Base-by-base conservation (phyloP, 2,888 invertebrate genomes). In the Argyresthia goedartella region DNA sequence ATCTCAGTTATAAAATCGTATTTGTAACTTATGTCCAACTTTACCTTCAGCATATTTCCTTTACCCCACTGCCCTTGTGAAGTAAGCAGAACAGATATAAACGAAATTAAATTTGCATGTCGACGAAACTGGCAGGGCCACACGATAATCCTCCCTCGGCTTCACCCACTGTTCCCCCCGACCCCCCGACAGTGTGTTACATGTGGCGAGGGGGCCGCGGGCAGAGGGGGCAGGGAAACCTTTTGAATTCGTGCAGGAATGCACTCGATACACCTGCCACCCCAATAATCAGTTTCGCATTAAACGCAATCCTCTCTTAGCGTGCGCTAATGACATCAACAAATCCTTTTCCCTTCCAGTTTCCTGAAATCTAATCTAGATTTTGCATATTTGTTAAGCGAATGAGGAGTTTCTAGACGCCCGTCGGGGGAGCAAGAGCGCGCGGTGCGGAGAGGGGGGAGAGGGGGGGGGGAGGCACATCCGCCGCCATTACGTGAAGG, bases 101-200 rank as follows among this genome's bases (percentile, higher is more conserved):
- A 25, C 75, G 75, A 72, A 71, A 79, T 81, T 73, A 81, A 80
- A 84, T 85, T 84, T 82, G 77, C 81, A 81, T 81, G 73, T n/a
- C 73, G 69, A 64, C 73, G 66, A 72, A 72, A 71, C 67, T 60
- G 66, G 63, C 56, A 63, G 62, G 53, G 64, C 64, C 73, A 72
- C 72, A 73, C 25, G 25, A 25, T 25, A 25, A 25, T 71, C 65
- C 69, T 64, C n/a, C 36, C 41, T 14, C 35, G 25, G 14, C 46
- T n/a, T 13, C 33, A 4, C 35, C 13, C 36, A 14, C 7, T n/a
- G 50, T 14, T 33, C 50, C 33, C 50, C 50, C 42, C n/a, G n/a
- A n/a, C 39, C 6, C 25, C 25, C 25, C 25, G 3, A 25, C 25
- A 25, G 25, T 25, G 25, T 25, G 25, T 36, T 49, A 50, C n/a